phyloP scores from a whole-genome alignment of 2,888 invertebrate genomes.

The Zygogramma bicolorata region DNA sequence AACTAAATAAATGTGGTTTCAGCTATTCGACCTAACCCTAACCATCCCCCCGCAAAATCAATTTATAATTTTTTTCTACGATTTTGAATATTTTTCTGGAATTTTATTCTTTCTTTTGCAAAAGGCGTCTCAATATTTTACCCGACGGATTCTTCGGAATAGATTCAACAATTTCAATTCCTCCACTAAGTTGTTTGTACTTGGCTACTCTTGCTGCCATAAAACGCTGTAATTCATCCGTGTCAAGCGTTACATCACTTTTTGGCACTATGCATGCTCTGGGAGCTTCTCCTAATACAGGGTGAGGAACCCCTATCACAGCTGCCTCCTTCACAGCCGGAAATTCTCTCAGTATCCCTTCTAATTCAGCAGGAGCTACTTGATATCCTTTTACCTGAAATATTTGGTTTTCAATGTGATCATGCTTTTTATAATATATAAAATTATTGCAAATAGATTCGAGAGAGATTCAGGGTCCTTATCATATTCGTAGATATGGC shows the following conservation, averaged over 20 bases:
- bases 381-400: conserved; percentile 66
- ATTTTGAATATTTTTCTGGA: too few relatives aligned
- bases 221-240: conserved; percentile 73
- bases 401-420: too few relatives aligned
- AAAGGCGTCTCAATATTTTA: conserved; percentile 71
- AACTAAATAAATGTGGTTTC: too few relatives aligned
- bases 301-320: conserved; percentile 82
- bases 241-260: conserved; percentile 59
- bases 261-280: conserved; percentile 79
- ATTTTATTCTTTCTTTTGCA: neutral
- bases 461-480: too few relatives aligned
- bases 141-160: conserved; percentile 74
- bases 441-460: too few relatives aligned
- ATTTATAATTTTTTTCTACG: too few relatives aligned
- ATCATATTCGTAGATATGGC: too few relatives aligned
- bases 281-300: conserved; percentile 79
- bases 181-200: conserved; percentile 77
- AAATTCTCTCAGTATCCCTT: conserved; percentile 78
- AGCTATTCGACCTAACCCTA: too few relatives aligned
- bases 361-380: conserved; percentile 92
- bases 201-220: conserved; percentile 78
- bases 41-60: too few relatives aligned
- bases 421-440: too few relatives aligned
- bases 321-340: conserved; percentile 84
- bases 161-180: conserved; percentile 69